These are phyloP conservation scores for Saguinus imperator DNA, from an alignment of 2,113 vertebrate species.

Conservation along the genomic window DNA sequence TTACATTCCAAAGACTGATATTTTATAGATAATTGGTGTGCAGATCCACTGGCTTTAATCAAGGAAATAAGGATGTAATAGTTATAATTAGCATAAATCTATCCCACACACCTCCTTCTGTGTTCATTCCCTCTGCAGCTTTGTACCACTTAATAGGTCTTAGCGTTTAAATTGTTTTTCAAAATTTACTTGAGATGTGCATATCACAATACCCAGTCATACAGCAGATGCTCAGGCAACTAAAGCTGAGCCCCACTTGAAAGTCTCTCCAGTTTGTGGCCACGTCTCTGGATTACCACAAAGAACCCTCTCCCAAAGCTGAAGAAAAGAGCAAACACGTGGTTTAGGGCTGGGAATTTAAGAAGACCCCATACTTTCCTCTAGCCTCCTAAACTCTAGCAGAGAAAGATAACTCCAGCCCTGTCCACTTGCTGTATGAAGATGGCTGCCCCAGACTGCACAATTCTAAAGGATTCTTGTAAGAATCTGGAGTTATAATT, in stretches of 20 bases:
- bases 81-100: slow-evolving; percentile 66
- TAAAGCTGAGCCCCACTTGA: too few species aligned
- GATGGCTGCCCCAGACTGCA: background rate
- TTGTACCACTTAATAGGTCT: background rate
- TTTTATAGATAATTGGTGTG: slow-evolving; percentile 58
- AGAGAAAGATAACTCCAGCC: background rate
- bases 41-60: slow-evolving; percentile 63
- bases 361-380: background rate
- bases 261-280: background rate
- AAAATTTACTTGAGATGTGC: background rate
- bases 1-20: slow-evolving; percentile 41
- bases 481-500: background rate
- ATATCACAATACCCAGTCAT: too few species aligned
- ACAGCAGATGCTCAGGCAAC: background rate
- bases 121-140: background rate
- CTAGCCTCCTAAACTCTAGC: background rate
- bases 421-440: background rate
- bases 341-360: background rate
- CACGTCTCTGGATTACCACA: background rate
- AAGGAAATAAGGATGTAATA: slow-evolving; percentile 57
- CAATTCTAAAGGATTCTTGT: background rate
- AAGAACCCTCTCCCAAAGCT: background rate
- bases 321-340: background rate
- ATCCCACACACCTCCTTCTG: background rate
- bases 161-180: background rate